Base-by-base conservation (phyloP, 2,888 invertebrate genomes). In the Cephonodes hylas region DNA sequence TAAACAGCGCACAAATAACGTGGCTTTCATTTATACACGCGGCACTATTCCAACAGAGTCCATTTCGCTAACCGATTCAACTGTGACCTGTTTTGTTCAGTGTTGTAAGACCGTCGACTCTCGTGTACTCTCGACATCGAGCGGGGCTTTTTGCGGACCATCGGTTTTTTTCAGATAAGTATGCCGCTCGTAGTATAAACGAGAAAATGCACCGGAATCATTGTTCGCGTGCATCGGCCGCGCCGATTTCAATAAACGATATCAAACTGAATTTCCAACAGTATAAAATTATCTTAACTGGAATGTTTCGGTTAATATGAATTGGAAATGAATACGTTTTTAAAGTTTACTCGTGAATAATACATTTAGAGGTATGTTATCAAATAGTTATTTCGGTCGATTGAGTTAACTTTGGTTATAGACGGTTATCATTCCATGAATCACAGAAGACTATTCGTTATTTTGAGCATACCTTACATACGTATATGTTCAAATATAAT, bases 151-250 rank as follows among this genome's bases (percentile, higher is more conserved):
- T 53, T 53, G 27, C 48, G 27, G 48, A 31, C 48, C 48, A 53
- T 53, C 48, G 18, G 48, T 3, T 27, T 48, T 48, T 53, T 53
- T 53, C 48, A 53, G 44, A 53, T 53, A 53, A 53, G 48, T 53
- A 53, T 15, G 27, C 38, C n/a, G 38, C 15, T 53, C 45, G 48
- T 27, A 31, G 18, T 53, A 8, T 31, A 27, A 27, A 4, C 31
- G 53, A 8, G 18, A 53, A 53, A 53, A 15, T 45, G 45, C 23
- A 27, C 13, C 18, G 31, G 31, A 25, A 25, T 46, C 18, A 10
- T 53, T 31, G 18, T 53, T 27, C 3, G 25, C 18, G 77, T 66
- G 31, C 53, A 31, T 53, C 18, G 18, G 15, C 15, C 18, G 60
- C 65, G 75, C 61, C 8, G 45, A 27, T 18, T 53, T 27, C 27